Evolutionary conservation across 2,797 vertebrate genomes (phyloP), one percentile per base, ranked within the genome.

Genomic region (Huso huso): DNA sequence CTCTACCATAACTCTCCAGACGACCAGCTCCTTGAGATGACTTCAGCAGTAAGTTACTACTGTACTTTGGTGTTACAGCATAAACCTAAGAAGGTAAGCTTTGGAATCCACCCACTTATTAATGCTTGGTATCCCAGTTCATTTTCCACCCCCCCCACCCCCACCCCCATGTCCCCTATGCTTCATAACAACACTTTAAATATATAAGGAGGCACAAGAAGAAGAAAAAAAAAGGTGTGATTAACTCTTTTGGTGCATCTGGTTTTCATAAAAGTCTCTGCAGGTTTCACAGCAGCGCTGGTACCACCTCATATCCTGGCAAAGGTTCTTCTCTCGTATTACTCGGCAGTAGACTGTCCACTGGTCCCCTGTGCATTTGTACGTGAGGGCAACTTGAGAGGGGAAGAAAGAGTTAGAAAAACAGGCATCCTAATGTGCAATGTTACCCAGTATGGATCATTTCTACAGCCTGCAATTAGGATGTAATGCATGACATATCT

Each of bases 271-370:
- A 90, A 97, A 98, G 91, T 96, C 94, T 84, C 93, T 89, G 87
- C 95, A 98, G 2, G 94, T 98, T 79, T 95, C 90, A 82, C 96
- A 98, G 86, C 96, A 98, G 79, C 93, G 93, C 69, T 96, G 95
- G 79, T 98, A 98, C 95, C 95, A 98, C 73, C 96, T 83, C 94
- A 97, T 95, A 86, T 98, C 96, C 79, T 93, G 93, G 74, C 96
- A 98, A 52, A 98, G 92, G 75, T 95, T 93, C 87, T 96, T 95
- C 79, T 96, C 93, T 0, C 93, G 90, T 77, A 97, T 91, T 83
- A 98, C 93, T 50, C 88, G 86, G 73, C 95, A 98, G 80, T 97
- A 96, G 72, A 97, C 95, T 1, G 93, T 89, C 96, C 96, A 98
- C 88, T 96, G 94, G 86, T 98, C 96, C 15, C 94, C 93, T 1